Conservation (phyloP, 2,113 vertebrate species). For the Sminthopsis crassicaudata region DNA sequence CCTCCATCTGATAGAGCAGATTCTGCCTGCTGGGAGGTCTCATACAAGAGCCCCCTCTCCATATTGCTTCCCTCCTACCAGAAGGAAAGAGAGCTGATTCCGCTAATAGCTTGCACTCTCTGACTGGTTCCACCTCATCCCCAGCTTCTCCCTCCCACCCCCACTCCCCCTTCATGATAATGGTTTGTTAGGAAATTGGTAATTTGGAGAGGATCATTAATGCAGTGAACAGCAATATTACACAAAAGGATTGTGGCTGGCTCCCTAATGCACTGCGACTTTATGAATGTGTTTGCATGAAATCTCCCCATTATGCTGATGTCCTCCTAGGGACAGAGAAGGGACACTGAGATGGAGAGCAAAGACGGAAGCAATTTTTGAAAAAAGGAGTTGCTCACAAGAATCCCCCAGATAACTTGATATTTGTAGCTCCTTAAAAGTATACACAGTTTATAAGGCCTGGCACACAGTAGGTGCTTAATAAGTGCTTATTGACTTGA, state of each 20-base stretch:
- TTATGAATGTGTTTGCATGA: conserved; percentile 33
- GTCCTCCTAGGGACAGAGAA: background rate
- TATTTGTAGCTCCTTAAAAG: background rate
- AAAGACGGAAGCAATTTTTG: background rate
- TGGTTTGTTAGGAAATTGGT: conserved; percentile 49
- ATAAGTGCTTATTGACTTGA: background rate
- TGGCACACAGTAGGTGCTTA: background rate
- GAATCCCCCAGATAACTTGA: background rate
- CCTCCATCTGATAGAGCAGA: fast-evolving
- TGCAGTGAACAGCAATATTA: conserved; percentile 16
- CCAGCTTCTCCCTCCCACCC: background rate
- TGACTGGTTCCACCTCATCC: background rate
- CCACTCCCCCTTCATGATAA: conserved; percentile 12
- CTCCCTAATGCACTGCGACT: background rate
- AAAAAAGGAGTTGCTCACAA: conserved; percentile 5
- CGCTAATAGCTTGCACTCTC: background rate
- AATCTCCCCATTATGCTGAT: background rate
- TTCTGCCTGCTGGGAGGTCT: background rate
- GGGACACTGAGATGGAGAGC: background rate
- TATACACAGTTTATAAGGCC: background rate
- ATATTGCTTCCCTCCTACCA: background rate
- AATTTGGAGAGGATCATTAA: conserved; percentile 26
- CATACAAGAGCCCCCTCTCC: background rate
- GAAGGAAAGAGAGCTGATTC: conserved; percentile 66
- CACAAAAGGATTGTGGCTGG: conserved; percentile 10